Evolutionary conservation across 2,797 vertebrate species (phyloP).

Genomic region (Spinus pinus): DNA sequence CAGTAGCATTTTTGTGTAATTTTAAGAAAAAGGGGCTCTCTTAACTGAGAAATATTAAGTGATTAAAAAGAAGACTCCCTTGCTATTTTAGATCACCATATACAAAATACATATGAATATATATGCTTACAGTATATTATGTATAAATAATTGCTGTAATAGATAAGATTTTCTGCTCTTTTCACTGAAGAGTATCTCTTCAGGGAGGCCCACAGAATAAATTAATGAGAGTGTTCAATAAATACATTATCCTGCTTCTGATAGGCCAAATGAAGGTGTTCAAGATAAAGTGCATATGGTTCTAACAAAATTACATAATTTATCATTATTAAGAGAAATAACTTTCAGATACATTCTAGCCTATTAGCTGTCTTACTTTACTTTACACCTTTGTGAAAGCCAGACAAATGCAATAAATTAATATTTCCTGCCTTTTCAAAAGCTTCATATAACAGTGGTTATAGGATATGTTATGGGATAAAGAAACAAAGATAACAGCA

Average conservation of each 20-base stretch:
- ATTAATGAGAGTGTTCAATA: background rate
- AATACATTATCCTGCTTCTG: background rate
- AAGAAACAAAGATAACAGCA: background rate
- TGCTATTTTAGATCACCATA: background rate
- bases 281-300: background rate
- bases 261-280: background rate
- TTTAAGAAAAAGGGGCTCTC: background rate
- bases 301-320: background rate
- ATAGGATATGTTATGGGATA: background rate
- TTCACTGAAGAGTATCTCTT: background rate
- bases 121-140: background rate
- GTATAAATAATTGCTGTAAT: background rate
- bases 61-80: background rate
- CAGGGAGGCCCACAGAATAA: background rate
- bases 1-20: background rate
- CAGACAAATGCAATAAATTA: background rate
- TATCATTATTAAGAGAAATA: background rate
- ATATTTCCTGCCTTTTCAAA: background rate
- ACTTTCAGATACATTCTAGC: background rate
- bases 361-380: background rate
- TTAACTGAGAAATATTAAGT: background rate
- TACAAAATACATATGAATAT: background rate
- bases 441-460: background rate
- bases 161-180: background rate
- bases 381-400: background rate